Percentiles rank a stretch among this genome's conserved stretches.
These are phyloP conservation scores for Eumaeus atala DNA, from an alignment of 1,140 invertebrate species.

Conservation along the genomic window DNA sequence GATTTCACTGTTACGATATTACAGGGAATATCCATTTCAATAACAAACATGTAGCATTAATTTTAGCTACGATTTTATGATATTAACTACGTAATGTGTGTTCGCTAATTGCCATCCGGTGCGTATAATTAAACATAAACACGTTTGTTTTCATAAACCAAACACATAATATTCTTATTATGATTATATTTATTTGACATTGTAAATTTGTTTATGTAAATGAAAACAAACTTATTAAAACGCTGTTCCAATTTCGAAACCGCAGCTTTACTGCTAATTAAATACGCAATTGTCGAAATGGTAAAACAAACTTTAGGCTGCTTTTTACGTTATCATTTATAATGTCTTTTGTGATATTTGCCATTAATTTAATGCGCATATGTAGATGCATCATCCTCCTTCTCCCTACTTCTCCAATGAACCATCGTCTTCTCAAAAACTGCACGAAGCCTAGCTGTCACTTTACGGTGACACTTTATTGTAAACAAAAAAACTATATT, in stretches of 20 bases:
- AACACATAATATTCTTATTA: conserved; percentile 20
- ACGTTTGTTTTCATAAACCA: conserved; percentile 24
- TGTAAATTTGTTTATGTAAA: conserved; percentile 13
- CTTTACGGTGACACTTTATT: too few relatives aligned
- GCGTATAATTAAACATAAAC: conserved; percentile 28
- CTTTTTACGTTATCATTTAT: too few relatives aligned
- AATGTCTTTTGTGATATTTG: too few relatives aligned
- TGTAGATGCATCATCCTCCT: too few relatives aligned
- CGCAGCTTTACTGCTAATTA: neutral
- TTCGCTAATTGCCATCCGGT: conserved; percentile 25
- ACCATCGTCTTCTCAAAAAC: too few relatives aligned
- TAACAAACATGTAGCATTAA: conserved; percentile 28
- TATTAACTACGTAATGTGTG: conserved; percentile 27
- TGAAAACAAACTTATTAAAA: conserved; percentile 16
- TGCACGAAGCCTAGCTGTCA: too few relatives aligned
- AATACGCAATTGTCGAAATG: conserved; percentile 10
- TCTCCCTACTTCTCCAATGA: too few relatives aligned
- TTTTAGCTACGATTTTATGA: conserved; percentile 22
- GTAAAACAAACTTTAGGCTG: conserved; percentile 13
- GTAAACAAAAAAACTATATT: too few relatives aligned
- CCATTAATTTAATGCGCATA: too few relatives aligned
- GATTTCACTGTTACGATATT: neutral
- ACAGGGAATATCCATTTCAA: conserved; percentile 11
- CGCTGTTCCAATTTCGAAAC: conserved; percentile 6
- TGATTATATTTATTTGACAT: conserved; percentile 6